Evolutionary conservation across 2,888 invertebrate species (phyloP), one percentile per base, ranked within the genome.

Genomic region (Sinohyriopsis cumingii): DNA sequence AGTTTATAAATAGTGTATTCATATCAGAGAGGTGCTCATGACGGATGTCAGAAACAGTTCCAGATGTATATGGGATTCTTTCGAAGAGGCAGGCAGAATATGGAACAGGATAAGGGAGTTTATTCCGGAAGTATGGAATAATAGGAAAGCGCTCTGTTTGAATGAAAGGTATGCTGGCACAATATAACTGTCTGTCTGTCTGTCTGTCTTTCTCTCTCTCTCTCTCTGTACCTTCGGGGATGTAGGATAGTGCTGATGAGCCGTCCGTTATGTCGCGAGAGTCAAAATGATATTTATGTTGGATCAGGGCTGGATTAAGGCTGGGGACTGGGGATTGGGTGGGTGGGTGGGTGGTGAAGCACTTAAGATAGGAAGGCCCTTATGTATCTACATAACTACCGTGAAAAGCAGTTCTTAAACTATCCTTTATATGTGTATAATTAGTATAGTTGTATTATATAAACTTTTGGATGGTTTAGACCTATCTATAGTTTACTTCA

Each of bases 1-100:
- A 22, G n/a, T 57, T 15, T 15, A 24, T 15, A 15, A 22, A 24
- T 57, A 24, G 9, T 57, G 19, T 12, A 24, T n/a, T 22, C 59
- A 57, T 55, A 72, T 22, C 70, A 83, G 83, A 63, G 81, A 84
- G 61, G 59, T 25, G 59, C 19, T 76, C 60, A 79, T 78, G 72
- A 78, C 77, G 6, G 83, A 84, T 66, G 77, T 83, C 9, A 69
- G 86, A 24, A 87, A 85, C 67, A 85, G 77, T 60, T 67, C 79
- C 5, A 78, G 86, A 12, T 84, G 84, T 73, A 84, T 86, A 6
- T 82, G 84, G 78, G 86, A 87, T 69, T 77, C 81, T 0, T 45
- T 62, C 0, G 82, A 85, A 54, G 82, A 84, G 55, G 78, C 80
- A 0, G 73, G 76, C 9, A 76, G 62, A 60, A 68, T 86, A 15